phyloP scores from a whole-genome alignment of 2,797 vertebrate species.

The Scolopax bukidnonensis region DNA sequence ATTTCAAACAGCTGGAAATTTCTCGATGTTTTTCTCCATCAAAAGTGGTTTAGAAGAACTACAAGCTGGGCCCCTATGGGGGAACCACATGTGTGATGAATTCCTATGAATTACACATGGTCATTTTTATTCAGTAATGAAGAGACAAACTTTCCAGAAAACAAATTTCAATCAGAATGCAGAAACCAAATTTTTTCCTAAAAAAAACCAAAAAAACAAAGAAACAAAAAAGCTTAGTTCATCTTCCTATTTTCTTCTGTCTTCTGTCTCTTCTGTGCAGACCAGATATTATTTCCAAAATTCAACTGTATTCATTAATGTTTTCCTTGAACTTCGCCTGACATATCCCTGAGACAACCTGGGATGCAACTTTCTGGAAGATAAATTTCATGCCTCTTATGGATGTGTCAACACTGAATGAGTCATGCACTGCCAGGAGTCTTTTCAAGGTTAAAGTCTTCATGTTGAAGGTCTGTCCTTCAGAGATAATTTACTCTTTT shows the following conservation, averaged over 20 bases:
- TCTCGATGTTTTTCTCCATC: neutral
- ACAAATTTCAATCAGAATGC: neutral
- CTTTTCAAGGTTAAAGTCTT: neutral
- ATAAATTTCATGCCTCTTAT: fast-evolving
- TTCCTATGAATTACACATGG: neutral
- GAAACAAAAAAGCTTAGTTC: neutral
- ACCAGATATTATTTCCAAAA: neutral
- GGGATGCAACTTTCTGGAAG: neutral
- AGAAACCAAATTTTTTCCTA: neutral
- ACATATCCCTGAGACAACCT: neutral
- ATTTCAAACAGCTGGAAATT: conserved; percentile 22
- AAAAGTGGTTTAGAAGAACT: neutral
- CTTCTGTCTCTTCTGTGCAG: neutral
- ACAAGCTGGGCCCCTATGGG: neutral
- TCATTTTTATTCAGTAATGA: neutral
- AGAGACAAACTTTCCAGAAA: neutral
- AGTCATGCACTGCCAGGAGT: neutral
- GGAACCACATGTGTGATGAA: neutral
- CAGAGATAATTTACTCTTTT: neutral
- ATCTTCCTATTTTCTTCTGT: neutral
- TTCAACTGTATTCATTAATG: neutral
- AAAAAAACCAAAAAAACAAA: too few relatives aligned
- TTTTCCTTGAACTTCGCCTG: neutral
- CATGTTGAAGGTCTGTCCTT: neutral
- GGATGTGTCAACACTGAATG: neutral